These are phyloP conservation scores for Clitarchus hookeri DNA, from an alignment of 2,888 invertebrate species.

Conservation along the genomic window DNA sequence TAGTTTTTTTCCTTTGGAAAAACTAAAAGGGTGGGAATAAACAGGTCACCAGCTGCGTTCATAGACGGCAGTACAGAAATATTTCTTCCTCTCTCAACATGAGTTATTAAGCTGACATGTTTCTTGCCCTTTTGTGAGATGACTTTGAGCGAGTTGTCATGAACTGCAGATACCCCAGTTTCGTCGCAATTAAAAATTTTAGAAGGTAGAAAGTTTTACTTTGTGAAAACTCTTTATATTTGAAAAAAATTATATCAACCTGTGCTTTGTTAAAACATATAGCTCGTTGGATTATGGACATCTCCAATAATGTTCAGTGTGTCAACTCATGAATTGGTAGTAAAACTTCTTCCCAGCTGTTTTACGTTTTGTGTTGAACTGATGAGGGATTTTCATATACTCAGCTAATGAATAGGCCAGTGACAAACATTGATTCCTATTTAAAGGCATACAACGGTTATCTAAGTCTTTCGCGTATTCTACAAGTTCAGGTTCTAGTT, in stretches of 20 bases:
- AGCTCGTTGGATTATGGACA: conserved; percentile 17
- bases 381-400: conserved; percentile 38
- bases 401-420: conserved; percentile 42
- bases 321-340: conserved; percentile 38
- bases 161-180: conserved; percentile 21
- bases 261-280: conserved; percentile 39
- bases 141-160: conserved; percentile 19
- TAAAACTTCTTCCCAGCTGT: conserved; percentile 43
- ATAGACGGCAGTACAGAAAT: conserved; percentile 23
- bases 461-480: conserved; percentile 31
- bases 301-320: conserved; percentile 25
- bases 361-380: conserved; percentile 40
- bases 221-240: neutral
- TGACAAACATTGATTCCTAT: conserved; percentile 36
- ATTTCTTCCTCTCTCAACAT: conserved; percentile 23
- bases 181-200: conserved; percentile 23
- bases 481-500: neutral
- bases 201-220: neutral
- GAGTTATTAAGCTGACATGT: conserved; percentile 24
- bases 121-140: conserved; percentile 21
- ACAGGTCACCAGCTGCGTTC: conserved; percentile 21
- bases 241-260: conserved; percentile 22
- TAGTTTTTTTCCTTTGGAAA: neutral
- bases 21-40: conserved; percentile 25
- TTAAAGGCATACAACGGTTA: conserved; percentile 33